Conservation (phyloP, 2,888 invertebrate species). For the Neria commutata region DNA sequence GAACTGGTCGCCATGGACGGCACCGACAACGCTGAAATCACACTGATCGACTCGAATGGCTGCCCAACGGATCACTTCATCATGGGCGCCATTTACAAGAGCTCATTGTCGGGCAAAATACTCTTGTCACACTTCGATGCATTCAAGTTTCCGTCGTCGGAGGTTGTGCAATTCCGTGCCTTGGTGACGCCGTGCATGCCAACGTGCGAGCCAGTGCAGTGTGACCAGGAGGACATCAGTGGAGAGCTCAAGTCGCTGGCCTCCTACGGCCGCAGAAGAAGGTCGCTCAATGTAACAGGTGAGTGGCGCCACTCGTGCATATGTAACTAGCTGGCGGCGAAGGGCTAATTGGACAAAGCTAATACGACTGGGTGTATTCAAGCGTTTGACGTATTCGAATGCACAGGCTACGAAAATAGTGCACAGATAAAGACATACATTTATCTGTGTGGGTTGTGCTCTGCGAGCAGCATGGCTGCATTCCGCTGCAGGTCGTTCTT, state of each 20-base stretch:
- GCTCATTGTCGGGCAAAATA: constrained; percentile 78
- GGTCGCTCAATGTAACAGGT: constrained; percentile 66
- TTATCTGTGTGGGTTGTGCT: background rate
- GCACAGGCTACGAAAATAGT: too few species aligned
- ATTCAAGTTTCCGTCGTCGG: constrained; percentile 94
- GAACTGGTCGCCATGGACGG: constrained; percentile 95
- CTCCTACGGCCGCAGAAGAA: constrained; percentile 78
- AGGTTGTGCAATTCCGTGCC: constrained; percentile 94
- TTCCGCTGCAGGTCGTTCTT: too few species aligned
- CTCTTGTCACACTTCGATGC: constrained; percentile 91
- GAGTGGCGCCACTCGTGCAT: constrained; percentile 24
- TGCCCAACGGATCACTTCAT: constrained; percentile 94
- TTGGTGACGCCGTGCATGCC: constrained; percentile 94
- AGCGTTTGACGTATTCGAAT: too few species aligned
- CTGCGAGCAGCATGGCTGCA: background rate
- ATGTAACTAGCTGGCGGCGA: background rate
- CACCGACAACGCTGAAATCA: constrained; percentile 89
- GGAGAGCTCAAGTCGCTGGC: constrained; percentile 82
- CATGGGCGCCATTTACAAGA: constrained; percentile 90
- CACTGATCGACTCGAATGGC: constrained; percentile 87
- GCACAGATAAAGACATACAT: background rate
- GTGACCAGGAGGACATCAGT: constrained; percentile 81
- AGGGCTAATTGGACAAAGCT: background rate
- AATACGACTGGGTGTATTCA: background rate
- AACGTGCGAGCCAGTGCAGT: constrained; percentile 88